Conservation (phyloP, 2,888 invertebrate species). For the Cryptops parisi region DNA sequence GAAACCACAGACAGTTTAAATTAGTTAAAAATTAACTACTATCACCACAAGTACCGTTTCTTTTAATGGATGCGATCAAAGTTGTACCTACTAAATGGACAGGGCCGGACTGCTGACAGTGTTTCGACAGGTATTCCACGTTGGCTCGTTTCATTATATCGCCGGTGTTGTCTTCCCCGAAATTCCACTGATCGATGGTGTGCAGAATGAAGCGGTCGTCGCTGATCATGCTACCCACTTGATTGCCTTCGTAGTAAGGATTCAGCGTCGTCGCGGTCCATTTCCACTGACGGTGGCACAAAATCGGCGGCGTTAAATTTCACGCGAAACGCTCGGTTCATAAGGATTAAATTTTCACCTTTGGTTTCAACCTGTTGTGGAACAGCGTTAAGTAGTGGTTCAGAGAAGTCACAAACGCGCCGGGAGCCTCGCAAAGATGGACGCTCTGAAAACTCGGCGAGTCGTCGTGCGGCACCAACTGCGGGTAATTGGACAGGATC, state of each 20-base stretch:
- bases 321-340: background rate
- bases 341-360: too few relatives aligned
- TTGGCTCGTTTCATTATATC: constrained; percentile 59
- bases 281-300: constrained; percentile 46
- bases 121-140: too few relatives aligned
- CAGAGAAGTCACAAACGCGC: constrained; percentile 78
- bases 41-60: too few relatives aligned
- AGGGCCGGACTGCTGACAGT: too few relatives aligned
- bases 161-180: constrained; percentile 72
- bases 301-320: background rate
- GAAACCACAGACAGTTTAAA: too few relatives aligned
- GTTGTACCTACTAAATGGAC: too few relatives aligned
- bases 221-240: constrained; percentile 52
- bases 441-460: constrained; percentile 43
- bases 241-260: constrained; percentile 82
- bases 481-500: constrained; percentile 29
- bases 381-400: constrained; percentile 52
- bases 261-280: constrained; percentile 80
- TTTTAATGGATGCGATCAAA: too few relatives aligned
- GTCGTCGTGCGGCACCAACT: constrained; percentile 20
- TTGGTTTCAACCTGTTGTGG: constrained; percentile 39
- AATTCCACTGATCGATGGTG: constrained; percentile 67
- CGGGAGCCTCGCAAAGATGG: constrained; percentile 96
- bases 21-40: too few relatives aligned
- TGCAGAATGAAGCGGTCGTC: constrained; percentile 73